Evolutionary conservation across 1,140 invertebrate genomes (phyloP), one percentile per base, ranked within the genome.

Genomic region (Halictus rubicundus): DNA sequence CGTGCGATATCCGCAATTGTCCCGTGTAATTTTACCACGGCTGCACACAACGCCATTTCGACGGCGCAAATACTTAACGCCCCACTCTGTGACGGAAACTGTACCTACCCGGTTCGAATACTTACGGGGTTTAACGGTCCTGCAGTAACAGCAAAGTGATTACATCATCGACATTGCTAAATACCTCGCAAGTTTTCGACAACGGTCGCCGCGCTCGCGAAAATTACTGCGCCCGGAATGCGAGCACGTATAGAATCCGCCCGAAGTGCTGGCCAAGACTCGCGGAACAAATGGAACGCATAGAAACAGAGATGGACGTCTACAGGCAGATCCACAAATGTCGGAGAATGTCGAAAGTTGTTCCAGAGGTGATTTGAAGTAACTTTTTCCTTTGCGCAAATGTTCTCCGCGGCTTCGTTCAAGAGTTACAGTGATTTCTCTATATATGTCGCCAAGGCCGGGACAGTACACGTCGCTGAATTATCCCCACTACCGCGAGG

Each of bases 1-100:
- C 59, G 23, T 25, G 61, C 61, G 23, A 49, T 71, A 72, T 78
- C 69, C 23, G 69, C 60, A 64, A 78, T 72, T 78, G 69, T 54
- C 21, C 37, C 23, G 14, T 42, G 60, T 70, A 72, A 72, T 78
- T 78, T 46, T 32, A 49, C 23, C 25, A 0, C 19, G 6, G 21
- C n/a, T 25, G 49, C 61, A 37, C n/a, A n/a, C 74, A 14, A 12
- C 23, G 12, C 8, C 46, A 61, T 78, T 64, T 64, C 68, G n/a
- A 71, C 46, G 57, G 5, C 14, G 16, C 46, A 37, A 39, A 78
- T 27, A 21, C 76, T 78, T 57, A 54, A 69, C 25, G 10, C 4
- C 23, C 39, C 7, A n/a, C 27, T 4, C 21, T 25, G 39, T 52
- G 16, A 42, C 32, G 60, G 60, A 64, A 63, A 37, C 23, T 42